Conservation (phyloP, 2,888 invertebrate species). For the Chymomyza fuscimana region DNA sequence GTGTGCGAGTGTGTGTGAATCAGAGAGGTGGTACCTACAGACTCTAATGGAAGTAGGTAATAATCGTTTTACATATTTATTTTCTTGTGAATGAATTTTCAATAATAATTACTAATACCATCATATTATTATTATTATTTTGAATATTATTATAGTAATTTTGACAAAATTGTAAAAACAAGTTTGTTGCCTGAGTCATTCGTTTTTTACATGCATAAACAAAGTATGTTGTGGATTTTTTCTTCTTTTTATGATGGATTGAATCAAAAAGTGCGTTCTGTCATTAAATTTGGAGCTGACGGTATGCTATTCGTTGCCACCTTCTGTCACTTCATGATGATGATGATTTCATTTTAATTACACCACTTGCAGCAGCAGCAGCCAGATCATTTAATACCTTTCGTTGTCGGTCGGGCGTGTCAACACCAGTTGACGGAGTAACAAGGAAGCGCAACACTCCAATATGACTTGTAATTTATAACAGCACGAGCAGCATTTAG, state of each 20-base stretch:
- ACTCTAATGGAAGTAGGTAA: constrained; percentile 57
- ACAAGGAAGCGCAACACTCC: constrained; percentile 78
- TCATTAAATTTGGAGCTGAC: background rate
- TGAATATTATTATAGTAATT: constrained; percentile 14
- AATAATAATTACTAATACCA: too few relatives aligned
- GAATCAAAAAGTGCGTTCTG: background rate
- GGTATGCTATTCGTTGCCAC: background rate
- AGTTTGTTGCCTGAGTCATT: constrained; percentile 57
- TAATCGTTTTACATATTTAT: constrained; percentile 47
- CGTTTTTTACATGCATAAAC: constrained; percentile 34
- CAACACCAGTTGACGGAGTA: constrained; percentile 74
- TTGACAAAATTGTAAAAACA: constrained; percentile 43
- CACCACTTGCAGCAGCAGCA: constrained; percentile 56
- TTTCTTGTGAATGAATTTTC: constrained; percentile 15
- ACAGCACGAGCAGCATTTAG: constrained; percentile 75
- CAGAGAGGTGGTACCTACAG: constrained; percentile 69
- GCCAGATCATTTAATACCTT: constrained; percentile 48
- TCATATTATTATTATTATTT: too few relatives aligned
- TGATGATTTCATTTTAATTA: constrained; percentile 79
- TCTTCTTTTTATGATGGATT: constrained; percentile 2
- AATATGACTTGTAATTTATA: constrained; percentile 77
- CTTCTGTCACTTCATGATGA: constrained; percentile 47
- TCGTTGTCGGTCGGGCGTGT: constrained; percentile 48
- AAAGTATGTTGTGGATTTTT: too few relatives aligned
- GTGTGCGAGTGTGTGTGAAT: constrained; percentile 23